Conservation (phyloP, 1,140 invertebrate species). For the Mizuhopecten yessoensis region DNA sequence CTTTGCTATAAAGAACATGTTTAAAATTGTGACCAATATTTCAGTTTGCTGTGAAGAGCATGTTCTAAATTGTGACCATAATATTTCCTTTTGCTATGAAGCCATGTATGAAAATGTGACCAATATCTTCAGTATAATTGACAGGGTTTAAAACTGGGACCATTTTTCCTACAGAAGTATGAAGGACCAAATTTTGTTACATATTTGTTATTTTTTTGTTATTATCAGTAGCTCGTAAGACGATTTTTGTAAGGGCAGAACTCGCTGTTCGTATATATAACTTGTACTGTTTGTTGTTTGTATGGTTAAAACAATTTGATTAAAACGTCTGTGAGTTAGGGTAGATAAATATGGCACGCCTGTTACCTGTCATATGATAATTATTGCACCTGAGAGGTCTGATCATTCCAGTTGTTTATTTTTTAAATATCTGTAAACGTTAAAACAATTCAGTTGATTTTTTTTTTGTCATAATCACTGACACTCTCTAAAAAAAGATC, state of each 20-base stretch:
- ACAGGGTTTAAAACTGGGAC: not conserved
- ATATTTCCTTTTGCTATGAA: too few species aligned
- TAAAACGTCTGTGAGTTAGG: not conserved
- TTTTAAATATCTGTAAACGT: not conserved
- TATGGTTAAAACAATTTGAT: not conserved
- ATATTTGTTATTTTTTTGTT: not conserved
- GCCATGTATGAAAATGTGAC: too few species aligned
- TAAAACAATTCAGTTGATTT: not conserved
- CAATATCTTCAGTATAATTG: too few species aligned
- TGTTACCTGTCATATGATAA: not conserved
- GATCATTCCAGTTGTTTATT: slow-evolving; percentile 26
- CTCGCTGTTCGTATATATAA: not conserved
- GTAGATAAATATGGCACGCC: too few species aligned
- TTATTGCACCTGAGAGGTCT: not conserved
- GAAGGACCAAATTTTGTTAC: slow-evolving; percentile 32
- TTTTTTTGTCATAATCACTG: not conserved
- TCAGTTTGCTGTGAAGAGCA: too few species aligned
- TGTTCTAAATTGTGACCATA: too few species aligned
- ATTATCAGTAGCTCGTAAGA: not conserved
- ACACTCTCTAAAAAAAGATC: not conserved
- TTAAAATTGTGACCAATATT: too few species aligned
- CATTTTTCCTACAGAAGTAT: not conserved
- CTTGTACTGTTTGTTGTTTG: not conserved
- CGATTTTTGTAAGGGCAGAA: not conserved
- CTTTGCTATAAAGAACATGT: too few species aligned